Percentiles rank a stretch among this genome's conserved stretches.
These are phyloP conservation scores for Leucophora obtusa DNA, from an alignment of 2,888 invertebrate species.

Conservation along the genomic window DNA sequence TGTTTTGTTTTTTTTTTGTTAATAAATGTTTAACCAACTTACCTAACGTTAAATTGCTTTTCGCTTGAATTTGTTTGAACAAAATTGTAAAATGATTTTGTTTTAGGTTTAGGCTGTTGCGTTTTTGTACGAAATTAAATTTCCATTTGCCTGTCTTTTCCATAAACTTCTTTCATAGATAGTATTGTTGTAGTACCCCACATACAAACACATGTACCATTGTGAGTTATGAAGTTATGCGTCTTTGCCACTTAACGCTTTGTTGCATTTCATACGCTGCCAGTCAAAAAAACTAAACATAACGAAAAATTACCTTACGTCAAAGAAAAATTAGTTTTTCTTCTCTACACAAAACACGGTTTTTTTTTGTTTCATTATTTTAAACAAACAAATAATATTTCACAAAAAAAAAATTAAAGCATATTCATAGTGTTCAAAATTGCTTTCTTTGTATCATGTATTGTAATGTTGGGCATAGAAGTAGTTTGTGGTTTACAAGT, in stretches of 20 bases:
- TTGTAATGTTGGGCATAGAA: constrained; percentile 29
- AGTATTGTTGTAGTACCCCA: background rate
- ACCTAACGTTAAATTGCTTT: constrained; percentile 62
- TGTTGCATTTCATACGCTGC: constrained; percentile 61
- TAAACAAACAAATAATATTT: constrained; percentile 1
- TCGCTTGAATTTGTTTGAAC: constrained; percentile 60
- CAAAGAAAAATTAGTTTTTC: constrained; percentile 57
- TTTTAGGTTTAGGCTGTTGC: constrained; percentile 43
- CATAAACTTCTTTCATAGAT: background rate
- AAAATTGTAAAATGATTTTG: constrained; percentile 37
- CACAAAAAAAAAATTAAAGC: constrained; percentile 23
- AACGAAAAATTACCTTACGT: constrained; percentile 56
- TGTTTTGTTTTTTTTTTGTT: background rate
- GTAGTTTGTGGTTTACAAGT: constrained; percentile 42
- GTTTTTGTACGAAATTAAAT: constrained; percentile 49
- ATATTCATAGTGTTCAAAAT: constrained; percentile 43
- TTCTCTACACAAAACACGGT: constrained; percentile 22
- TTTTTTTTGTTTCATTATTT: constrained; percentile 32
- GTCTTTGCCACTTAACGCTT: constrained; percentile 64
- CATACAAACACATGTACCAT: background rate
- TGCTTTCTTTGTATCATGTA: constrained; percentile 7
- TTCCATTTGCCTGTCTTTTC: constrained; percentile 54
- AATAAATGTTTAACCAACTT: constrained; percentile 46
- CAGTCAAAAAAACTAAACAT: constrained; percentile 48
- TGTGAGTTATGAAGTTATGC: constrained; percentile 59